Percentiles rank a stretch among this genome's conserved stretches.
Evolutionary conservation across 2,797 vertebrate genomes (phyloP).

Genomic region (Bryconaethiops microstoma): DNA sequence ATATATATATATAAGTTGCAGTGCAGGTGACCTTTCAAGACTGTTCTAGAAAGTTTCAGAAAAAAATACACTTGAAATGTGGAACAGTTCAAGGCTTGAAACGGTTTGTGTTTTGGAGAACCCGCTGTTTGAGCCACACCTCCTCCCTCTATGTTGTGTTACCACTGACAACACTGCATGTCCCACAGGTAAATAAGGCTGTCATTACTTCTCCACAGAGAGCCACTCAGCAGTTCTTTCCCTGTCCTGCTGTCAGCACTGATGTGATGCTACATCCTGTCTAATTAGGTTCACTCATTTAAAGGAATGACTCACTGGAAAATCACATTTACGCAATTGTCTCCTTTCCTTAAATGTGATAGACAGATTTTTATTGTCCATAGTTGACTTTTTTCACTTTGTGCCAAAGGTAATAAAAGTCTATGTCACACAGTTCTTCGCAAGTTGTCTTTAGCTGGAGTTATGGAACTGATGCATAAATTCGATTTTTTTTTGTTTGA

Average conservation of each 20-base stretch:
- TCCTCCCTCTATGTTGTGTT: conserved; percentile 29
- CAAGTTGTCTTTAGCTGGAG: too few relatives aligned
- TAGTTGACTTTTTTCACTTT: not conserved
- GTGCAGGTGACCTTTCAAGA: not conserved
- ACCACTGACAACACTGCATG: conserved; percentile 3
- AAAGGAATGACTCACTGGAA: too few relatives aligned
- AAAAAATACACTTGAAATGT: not conserved
- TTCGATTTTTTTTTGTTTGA: too few relatives aligned
- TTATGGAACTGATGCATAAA: too few relatives aligned
- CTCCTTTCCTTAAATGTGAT: too few relatives aligned
- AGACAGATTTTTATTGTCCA: not conserved
- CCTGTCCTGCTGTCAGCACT: not conserved
- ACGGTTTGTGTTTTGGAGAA: not conserved
- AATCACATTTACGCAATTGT: not conserved
- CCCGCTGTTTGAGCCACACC: conserved; percentile 11
- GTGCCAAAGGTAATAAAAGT: too few relatives aligned
- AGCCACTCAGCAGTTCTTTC: conserved; percentile 11
- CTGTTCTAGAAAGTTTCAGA: conserved; percentile 2
- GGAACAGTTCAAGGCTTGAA: not conserved
- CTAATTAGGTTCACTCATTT: not conserved
- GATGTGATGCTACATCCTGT: not conserved
- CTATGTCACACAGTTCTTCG: too few relatives aligned
- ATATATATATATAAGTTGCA: not conserved
- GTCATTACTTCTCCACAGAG: not conserved
- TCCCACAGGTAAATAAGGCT: conserved; percentile 14